phyloP scores from a whole-genome alignment of 2,888 invertebrate species.

The Petrophora chlorosata region DNA sequence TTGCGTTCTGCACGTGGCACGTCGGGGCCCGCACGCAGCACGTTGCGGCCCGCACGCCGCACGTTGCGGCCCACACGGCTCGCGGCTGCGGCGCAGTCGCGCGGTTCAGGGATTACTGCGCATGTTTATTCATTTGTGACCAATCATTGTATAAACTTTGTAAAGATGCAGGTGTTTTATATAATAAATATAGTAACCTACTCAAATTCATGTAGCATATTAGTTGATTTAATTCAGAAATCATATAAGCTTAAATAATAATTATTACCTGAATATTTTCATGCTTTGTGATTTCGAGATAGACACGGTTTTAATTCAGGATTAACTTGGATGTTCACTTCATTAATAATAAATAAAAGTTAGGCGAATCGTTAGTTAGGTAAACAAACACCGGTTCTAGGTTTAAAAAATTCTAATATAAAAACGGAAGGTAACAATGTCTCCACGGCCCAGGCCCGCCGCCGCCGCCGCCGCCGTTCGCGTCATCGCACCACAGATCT shows the following conservation, averaged over 20 bases:
- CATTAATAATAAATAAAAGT: constrained; percentile 33
- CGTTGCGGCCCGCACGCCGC: background rate
- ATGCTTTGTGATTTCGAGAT: constrained; percentile 42
- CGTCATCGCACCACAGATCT: no score
- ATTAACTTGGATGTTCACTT: constrained; percentile 39
- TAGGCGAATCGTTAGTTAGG: constrained; percentile 61
- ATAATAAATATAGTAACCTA: constrained; percentile 55
- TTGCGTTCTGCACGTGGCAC: no score
- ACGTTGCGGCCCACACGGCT: background rate
- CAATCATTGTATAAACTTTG: constrained; percentile 64
- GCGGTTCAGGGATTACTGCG: constrained; percentile 14
- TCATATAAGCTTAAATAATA: constrained; percentile 54
- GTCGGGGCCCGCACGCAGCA: no score
- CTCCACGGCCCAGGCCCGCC: no score
- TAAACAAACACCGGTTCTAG: constrained; percentile 61
- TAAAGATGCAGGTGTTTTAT: constrained; percentile 64
- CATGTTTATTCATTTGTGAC: constrained; percentile 48
- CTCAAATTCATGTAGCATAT: constrained; percentile 56
- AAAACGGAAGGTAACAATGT: constrained; percentile 4
- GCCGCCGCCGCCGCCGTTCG: no score
- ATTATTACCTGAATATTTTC: constrained; percentile 44
- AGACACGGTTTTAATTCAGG: constrained; percentile 33
- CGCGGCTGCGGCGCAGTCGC: background rate
- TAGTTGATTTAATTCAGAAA: constrained; percentile 57
- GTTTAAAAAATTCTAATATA: constrained; percentile 36